These are phyloP conservation scores for Cyprinodon diabolis DNA, from an alignment of 2,797 vertebrate genomes.

Conservation along the genomic window DNA sequence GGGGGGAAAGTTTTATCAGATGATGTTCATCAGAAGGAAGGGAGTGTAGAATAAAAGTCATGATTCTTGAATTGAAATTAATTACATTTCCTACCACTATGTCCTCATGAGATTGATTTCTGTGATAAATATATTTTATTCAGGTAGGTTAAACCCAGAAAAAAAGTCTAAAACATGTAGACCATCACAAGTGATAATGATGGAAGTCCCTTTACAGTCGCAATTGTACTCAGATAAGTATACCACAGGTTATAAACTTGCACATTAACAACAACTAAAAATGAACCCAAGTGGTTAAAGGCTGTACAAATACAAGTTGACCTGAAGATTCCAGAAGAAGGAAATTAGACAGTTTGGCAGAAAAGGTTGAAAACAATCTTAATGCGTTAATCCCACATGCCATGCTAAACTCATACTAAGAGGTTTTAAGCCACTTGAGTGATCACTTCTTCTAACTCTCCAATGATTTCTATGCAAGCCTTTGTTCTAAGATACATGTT, in stretches of 20 bases:
- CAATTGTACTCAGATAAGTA: conserved; percentile 59
- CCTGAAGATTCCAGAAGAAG: not conserved
- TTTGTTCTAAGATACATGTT: not conserved
- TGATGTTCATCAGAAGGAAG: too few relatives aligned
- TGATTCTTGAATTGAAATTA: not conserved
- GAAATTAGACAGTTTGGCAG: not conserved
- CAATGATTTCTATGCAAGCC: not conserved
- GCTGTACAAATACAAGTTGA: too few relatives aligned
- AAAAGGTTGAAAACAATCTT: conserved; percentile 9
- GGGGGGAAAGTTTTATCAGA: too few relatives aligned
- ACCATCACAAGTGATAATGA: not conserved
- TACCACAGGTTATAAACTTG: too few relatives aligned
- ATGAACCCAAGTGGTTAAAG: too few relatives aligned
- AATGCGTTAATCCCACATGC: conserved; percentile 11
- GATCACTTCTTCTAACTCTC: not conserved
- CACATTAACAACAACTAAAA: too few relatives aligned
- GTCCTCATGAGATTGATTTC: not conserved
- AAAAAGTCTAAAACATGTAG: not conserved
- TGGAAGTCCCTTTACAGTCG: too few relatives aligned
- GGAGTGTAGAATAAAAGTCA: not conserved
- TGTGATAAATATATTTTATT: not conserved
- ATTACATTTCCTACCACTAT: not conserved
- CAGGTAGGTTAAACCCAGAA: not conserved
- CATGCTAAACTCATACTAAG: conserved; percentile 8
- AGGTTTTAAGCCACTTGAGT: conserved; percentile 11